These are phyloP conservation scores for Nasalis larvatus DNA, from an alignment of 2,113 vertebrate species.

Conservation along the genomic window DNA sequence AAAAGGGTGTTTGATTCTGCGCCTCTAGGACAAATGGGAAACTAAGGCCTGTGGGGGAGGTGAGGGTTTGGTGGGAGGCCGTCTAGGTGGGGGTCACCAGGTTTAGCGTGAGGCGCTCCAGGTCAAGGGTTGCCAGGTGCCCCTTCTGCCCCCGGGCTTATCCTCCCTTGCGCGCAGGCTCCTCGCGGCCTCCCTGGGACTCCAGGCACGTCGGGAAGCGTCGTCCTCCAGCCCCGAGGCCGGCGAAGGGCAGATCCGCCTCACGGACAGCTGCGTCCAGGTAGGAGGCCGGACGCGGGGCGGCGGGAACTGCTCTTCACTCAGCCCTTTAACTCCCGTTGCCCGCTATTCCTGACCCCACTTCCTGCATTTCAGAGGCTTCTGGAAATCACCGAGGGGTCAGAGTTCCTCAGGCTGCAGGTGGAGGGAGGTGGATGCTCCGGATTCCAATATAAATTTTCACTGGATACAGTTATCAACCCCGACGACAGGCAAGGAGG, in stretches of 20 bases:
- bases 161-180: conserved; percentile 33
- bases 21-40: neutral
- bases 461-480: conserved; percentile 88
- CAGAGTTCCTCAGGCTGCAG: conserved; percentile 94
- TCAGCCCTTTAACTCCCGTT: neutral
- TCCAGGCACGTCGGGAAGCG: neutral
- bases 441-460: conserved; percentile 98
- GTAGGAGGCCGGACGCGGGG: conserved; percentile 72
- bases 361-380: conserved; percentile 87
- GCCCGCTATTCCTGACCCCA: neutral
- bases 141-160: neutral
- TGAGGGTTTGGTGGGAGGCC: neutral
- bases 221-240: conserved; percentile 63
- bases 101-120: neutral
- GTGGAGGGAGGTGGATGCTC: conserved; percentile 99
- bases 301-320: neutral
- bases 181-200: neutral
- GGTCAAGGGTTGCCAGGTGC: neutral
- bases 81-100: neutral
- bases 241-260: conserved; percentile 84
- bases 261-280: conserved; percentile 94
- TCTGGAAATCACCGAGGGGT: conserved; percentile 88
- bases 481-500: conserved; percentile 93
- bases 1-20: neutral
- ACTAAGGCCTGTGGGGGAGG: neutral